These are phyloP conservation scores for Malthinus flaveolus DNA, from an alignment of 2,888 invertebrate species.

Conservation along the genomic window DNA sequence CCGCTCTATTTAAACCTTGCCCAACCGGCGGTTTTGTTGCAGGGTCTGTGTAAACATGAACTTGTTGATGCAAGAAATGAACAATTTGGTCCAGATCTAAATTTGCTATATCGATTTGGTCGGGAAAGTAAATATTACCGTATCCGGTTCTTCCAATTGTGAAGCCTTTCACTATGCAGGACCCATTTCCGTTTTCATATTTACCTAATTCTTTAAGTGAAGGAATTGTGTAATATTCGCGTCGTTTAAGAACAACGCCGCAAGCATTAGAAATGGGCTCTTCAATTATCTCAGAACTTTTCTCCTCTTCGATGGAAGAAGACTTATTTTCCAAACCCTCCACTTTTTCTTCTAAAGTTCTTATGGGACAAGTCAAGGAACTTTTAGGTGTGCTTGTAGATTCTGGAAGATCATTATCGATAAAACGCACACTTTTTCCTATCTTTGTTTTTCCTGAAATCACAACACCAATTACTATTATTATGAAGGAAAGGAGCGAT, in stretches of 20 bases:
- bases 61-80: conserved; percentile 91
- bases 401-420: conserved; percentile 5
- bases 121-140: conserved; percentile 87
- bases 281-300: background rate
- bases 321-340: no score
- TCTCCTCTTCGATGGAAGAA: background rate
- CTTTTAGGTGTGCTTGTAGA: background rate
- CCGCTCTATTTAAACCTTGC: conserved; percentile 80
- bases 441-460: conserved; percentile 8
- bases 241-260: conserved; percentile 75
- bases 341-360: background rate
- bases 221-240: conserved; percentile 92
- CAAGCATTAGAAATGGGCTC: conserved; percentile 49
- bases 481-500: background rate
- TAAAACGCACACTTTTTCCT: conserved; percentile 16
- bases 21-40: conserved; percentile 86
- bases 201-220: conserved; percentile 76
- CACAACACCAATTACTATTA: background rate
- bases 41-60: conserved; percentile 93
- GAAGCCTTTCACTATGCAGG: conserved; percentile 83
- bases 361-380: background rate
- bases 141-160: conserved; percentile 88
- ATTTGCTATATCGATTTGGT: conserved; percentile 81
- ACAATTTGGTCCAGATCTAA: conserved; percentile 88
- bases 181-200: conserved; percentile 72